These are phyloP conservation scores for Argopecten irradians DNA, from an alignment of 1,140 invertebrate genomes.

Conservation along the genomic window DNA sequence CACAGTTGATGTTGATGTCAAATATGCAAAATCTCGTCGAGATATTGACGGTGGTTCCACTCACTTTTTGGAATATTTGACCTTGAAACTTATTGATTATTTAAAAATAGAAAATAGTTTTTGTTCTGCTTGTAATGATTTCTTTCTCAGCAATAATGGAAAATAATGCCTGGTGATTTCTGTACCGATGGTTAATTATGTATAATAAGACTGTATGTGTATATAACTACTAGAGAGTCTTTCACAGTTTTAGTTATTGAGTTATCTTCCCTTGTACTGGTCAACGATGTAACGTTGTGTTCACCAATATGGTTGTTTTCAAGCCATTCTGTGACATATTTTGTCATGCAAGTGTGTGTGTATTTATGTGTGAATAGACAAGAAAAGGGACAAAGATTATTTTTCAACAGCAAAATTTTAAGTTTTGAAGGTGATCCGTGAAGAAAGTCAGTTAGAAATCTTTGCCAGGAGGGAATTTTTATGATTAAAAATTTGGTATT, in stretches of 20 bases:
- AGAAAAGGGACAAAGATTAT: not conserved
- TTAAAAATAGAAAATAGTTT: not conserved
- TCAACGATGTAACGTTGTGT: conserved; percentile 9
- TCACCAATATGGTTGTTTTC: not conserved
- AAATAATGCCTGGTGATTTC: not conserved
- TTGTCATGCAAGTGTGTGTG: too few relatives aligned
- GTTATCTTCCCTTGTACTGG: conserved; percentile 10
- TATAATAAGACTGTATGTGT: not conserved
- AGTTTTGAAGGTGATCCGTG: too few relatives aligned
- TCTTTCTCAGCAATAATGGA: not conserved
- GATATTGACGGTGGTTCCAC: not conserved
- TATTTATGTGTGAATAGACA: not conserved
- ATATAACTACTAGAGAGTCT: not conserved
- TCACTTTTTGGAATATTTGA: not conserved
- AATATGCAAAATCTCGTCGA: conserved; percentile 7
- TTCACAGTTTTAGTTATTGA: not conserved
- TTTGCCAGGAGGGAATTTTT: too few relatives aligned
- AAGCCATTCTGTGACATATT: not conserved
- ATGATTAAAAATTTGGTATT: too few relatives aligned
- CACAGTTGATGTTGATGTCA: conserved; percentile 8
- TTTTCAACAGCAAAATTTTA: too few relatives aligned
- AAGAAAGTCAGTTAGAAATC: too few relatives aligned
- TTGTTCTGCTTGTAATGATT: not conserved
- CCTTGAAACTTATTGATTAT: not conserved
- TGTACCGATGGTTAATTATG: not conserved